These are phyloP conservation scores for Hydrocynus forskahlii DNA, from an alignment of 2,797 vertebrate genomes.

Conservation along the genomic window DNA sequence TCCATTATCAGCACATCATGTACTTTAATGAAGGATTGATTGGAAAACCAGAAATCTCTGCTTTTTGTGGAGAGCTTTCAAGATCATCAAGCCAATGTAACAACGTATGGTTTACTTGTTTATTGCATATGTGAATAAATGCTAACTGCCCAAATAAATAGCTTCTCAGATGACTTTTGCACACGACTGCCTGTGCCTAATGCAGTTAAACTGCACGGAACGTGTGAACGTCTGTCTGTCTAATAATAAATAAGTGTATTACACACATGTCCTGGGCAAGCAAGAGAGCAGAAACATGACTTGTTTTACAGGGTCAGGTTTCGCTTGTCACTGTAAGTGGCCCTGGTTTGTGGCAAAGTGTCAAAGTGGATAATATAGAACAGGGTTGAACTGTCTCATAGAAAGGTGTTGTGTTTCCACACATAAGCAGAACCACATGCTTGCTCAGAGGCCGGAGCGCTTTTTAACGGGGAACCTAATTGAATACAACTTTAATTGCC, in stretches of 20 bases:
- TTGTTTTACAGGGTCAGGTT: slow-evolving; percentile 75
- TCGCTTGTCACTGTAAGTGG: slow-evolving; percentile 75
- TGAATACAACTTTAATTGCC: slow-evolving; percentile 77
- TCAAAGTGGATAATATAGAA: slow-evolving; percentile 74
- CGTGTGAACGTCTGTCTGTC: slow-evolving; percentile 63
- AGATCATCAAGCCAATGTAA: too few relatives aligned
- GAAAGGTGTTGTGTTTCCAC: slow-evolving; percentile 75
- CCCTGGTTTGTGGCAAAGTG: slow-evolving; percentile 72
- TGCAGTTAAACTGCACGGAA: slow-evolving; percentile 63
- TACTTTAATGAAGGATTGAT: neutral
- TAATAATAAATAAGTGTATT: slow-evolving; percentile 23
- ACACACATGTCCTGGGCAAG: neutral
- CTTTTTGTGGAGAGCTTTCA: too few relatives aligned
- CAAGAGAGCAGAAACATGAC: slow-evolving; percentile 69
- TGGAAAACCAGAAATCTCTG: neutral
- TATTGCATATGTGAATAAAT: too few relatives aligned
- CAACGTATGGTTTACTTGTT: too few relatives aligned
- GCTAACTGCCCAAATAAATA: too few relatives aligned
- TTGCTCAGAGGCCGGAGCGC: slow-evolving; percentile 56
- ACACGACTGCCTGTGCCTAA: slow-evolving; percentile 54
- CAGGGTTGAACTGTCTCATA: slow-evolving; percentile 73
- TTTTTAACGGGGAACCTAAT: slow-evolving; percentile 72
- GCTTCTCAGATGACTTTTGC: too few relatives aligned
- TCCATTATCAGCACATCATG: too few relatives aligned
- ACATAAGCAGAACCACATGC: slow-evolving; percentile 78